Evolutionary conservation across 2,888 invertebrate species (phyloP), one percentile per base, ranked within the genome.

Genomic region (Chorisops tibialis): DNA sequence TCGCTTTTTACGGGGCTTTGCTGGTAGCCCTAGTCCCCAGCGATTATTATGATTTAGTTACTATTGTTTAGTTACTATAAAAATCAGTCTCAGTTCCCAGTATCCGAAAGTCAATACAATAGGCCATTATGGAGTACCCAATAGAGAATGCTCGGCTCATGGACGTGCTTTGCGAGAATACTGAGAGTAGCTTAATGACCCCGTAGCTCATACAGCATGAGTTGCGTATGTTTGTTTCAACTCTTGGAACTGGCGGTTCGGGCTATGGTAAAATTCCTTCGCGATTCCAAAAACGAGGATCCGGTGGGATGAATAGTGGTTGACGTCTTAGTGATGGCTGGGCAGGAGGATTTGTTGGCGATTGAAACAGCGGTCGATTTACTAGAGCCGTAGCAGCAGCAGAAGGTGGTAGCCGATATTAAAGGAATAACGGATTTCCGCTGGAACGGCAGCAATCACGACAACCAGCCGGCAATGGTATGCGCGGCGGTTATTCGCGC

Each of bases 191-290:
- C n/a, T n/a, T n/a, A n/a, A n/a, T n/a, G n/a, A n/a, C n/a, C n/a
- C n/a, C n/a, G n/a, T n/a, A n/a, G n/a, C n/a, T n/a, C n/a, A n/a
- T n/a, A n/a, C n/a, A n/a, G n/a, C n/a, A n/a, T n/a, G n/a, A n/a
- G n/a, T n/a, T n/a, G n/a, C n/a, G n/a, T n/a, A n/a, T n/a, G n/a
- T n/a, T n/a, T n/a, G n/a, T n/a, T n/a, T n/a, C n/a, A n/a, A n/a
- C 80, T 96, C 50, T 81, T 87, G 74, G 91, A 91, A 72, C 80
- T 92, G 77, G 87, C 63, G 69, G 71, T 7, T 62, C 65, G 6
- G 72, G 73, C 49, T 74, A 71, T 45, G 63, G 65, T 45, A 75
- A 74, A 63, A 73, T 73, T 66, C 66, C 67, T 2, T 64, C 65
- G 18, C 65, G 69, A 35, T 61, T 64, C 49, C 66, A 68, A 45